Evolutionary conservation across 2,888 invertebrate species (phyloP).

Genomic region (Epicampocera succincta): DNA sequence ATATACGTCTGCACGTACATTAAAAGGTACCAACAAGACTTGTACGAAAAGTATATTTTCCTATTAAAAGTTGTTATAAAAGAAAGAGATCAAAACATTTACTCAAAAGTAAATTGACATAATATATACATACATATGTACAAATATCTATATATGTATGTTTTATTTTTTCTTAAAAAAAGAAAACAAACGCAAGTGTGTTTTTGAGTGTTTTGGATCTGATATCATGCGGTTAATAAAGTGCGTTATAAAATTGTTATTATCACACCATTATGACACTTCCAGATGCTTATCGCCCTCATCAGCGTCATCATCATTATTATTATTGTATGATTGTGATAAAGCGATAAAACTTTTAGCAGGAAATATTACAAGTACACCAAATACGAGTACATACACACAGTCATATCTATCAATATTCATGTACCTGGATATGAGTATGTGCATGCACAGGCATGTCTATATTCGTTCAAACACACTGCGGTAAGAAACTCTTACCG

Average conservation of each 20-base stretch:
- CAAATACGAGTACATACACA: neutral
- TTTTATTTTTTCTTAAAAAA: constrained; percentile 1
- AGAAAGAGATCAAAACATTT: constrained; percentile 35
- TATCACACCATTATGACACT: constrained; percentile 75
- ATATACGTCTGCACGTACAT: neutral
- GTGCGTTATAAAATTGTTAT: constrained; percentile 76
- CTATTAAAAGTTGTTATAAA: constrained; percentile 13
- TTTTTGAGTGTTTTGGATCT: constrained; percentile 26
- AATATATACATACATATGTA: no score
- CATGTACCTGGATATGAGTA: neutral
- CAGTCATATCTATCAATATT: constrained; percentile 5
- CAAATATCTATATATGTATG: no score
- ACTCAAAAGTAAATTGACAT: constrained; percentile 23
- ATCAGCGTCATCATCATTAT: constrained; percentile 65
- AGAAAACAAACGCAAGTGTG: neutral
- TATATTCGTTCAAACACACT: neutral
- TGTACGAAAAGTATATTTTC: constrained; percentile 17
- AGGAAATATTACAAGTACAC: constrained; percentile 23
- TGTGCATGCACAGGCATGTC: neutral
- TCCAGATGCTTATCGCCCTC: constrained; percentile 74
- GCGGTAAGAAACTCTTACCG: no score
- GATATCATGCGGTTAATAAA: constrained; percentile 72
- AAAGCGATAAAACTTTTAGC: constrained; percentile 70
- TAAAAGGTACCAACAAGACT: neutral
- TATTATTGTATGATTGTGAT: constrained; percentile 73